Conservation (phyloP, 1,140 invertebrate genomes). For the Pachypeltis micranthus region DNA sequence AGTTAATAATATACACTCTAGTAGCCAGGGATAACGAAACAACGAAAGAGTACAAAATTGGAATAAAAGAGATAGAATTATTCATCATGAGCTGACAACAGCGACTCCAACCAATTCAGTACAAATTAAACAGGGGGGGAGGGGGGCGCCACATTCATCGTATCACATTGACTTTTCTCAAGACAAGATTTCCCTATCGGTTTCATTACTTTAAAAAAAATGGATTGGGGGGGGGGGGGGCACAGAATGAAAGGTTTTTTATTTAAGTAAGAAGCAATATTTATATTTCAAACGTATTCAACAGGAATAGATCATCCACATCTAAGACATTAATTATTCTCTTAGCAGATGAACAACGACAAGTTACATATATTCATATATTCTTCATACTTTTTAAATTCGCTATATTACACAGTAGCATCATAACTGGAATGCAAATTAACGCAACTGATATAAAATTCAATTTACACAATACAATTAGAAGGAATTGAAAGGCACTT, state of each 20-base stretch:
- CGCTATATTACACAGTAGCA: background rate
- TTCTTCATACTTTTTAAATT: background rate
- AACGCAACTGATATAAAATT: background rate
- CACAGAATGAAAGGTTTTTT: background rate
- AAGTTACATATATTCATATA: background rate
- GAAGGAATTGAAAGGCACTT: conserved; percentile 10
- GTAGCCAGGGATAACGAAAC: no score
- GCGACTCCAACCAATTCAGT: no score
- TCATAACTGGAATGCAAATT: background rate
- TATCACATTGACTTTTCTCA: no score
- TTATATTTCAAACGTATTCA: background rate
- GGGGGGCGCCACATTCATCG: no score
- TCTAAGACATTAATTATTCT: background rate
- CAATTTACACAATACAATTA: background rate
- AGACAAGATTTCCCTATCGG: no score
- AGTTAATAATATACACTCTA: no score
- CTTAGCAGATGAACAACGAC: background rate
- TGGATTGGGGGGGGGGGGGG: no score
- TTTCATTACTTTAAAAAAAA: no score
- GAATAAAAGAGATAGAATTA: no score
- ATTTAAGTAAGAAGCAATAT: background rate
- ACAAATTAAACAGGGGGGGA: no score
- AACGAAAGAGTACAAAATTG: no score
- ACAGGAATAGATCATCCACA: background rate
- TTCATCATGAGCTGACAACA: no score